Percentiles rank a stretch among this genome's conserved stretches.
These are phyloP conservation scores for Orgyia antiqua DNA, from an alignment of 2,888 invertebrate species.

Conservation along the genomic window DNA sequence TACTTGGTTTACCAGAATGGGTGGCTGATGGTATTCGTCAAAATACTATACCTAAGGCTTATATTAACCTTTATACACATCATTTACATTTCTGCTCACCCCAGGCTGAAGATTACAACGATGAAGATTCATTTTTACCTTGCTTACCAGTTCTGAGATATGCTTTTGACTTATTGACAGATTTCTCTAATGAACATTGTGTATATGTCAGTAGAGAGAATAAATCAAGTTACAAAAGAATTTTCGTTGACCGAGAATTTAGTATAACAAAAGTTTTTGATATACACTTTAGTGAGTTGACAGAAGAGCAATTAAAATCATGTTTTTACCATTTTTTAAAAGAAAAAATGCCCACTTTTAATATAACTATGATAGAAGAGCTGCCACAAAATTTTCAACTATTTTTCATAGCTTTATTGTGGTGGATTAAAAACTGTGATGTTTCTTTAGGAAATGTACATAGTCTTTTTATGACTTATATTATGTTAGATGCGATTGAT, in stretches of 20 bases:
- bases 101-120: conserved; percentile 84
- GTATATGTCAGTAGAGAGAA: conserved; percentile 57
- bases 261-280: conserved; percentile 37
- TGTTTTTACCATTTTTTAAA: conserved; percentile 71
- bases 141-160: conserved; percentile 80
- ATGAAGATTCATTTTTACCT: conserved; percentile 78
- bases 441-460: conserved; percentile 70
- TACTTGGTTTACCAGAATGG: conserved; percentile 77
- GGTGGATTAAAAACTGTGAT: conserved; percentile 74
- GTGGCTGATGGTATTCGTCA: conserved; percentile 80
- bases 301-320: conserved; percentile 37
- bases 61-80: conserved; percentile 83
- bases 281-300: conserved; percentile 37
- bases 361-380: conserved; percentile 46
- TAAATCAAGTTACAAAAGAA: conserved; percentile 42
- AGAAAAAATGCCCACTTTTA: conserved; percentile 48
- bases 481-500: conserved; percentile 79
- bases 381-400: conserved; percentile 79
- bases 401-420: conserved; percentile 76
- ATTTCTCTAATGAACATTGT: conserved; percentile 50
- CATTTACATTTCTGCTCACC: conserved; percentile 81
- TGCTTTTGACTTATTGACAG: conserved; percentile 72
- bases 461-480: conserved; percentile 76
- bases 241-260: conserved; percentile 40
- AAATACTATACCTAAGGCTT: conserved; percentile 80